Percentiles rank a stretch among this genome's conserved stretches.
phyloP scores from a whole-genome alignment of 2,113 vertebrate genomes.

The Dunckerocampus dactyliophorus region DNA sequence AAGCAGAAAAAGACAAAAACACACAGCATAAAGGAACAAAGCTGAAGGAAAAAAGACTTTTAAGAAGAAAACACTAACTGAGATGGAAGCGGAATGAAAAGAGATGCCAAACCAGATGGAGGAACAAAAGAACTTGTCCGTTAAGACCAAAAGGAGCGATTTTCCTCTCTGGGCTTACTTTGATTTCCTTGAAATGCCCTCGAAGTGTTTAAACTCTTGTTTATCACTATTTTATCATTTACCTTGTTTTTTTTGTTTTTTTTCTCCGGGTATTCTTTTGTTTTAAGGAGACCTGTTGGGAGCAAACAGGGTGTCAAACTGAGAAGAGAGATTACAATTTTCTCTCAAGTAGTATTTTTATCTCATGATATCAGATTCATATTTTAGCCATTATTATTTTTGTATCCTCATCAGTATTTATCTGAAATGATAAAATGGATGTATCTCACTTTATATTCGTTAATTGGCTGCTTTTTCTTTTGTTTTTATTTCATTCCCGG shows the following conservation, averaged over 20 bases:
- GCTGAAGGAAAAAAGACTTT: conserved; percentile 20
- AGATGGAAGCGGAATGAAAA: conserved; percentile 32
- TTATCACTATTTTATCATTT: conserved; percentile 50
- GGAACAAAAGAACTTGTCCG: conserved; percentile 48
- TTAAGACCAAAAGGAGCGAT: conserved; percentile 54
- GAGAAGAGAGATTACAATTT: conserved; percentile 32
- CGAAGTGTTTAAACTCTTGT: conserved; percentile 48
- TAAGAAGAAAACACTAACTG: conserved; percentile 17
- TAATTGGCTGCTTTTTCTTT: conserved; percentile 38
- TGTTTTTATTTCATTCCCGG: conserved; percentile 55
- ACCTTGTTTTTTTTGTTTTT: conserved; percentile 10
- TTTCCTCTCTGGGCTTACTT: conserved; percentile 57
- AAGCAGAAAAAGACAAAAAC: conserved; percentile 34
- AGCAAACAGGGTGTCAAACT: conserved; percentile 35
- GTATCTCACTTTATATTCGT: conserved; percentile 58
- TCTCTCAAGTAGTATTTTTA: conserved; percentile 58
- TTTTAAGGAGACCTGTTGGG: conserved; percentile 27
- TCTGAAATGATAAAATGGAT: conserved; percentile 62
- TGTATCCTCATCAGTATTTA: conserved; percentile 70
- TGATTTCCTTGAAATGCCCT: conserved; percentile 50
- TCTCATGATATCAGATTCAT: conserved; percentile 61
- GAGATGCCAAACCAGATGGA: conserved; percentile 34
- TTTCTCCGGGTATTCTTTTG: conserved; percentile 21
- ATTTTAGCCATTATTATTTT: conserved; percentile 61
- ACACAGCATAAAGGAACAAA: conserved; percentile 41